These are phyloP conservation scores for Haliaeetus leucogaster DNA, from an alignment of 2,113 vertebrate species.

Conservation along the genomic window DNA sequence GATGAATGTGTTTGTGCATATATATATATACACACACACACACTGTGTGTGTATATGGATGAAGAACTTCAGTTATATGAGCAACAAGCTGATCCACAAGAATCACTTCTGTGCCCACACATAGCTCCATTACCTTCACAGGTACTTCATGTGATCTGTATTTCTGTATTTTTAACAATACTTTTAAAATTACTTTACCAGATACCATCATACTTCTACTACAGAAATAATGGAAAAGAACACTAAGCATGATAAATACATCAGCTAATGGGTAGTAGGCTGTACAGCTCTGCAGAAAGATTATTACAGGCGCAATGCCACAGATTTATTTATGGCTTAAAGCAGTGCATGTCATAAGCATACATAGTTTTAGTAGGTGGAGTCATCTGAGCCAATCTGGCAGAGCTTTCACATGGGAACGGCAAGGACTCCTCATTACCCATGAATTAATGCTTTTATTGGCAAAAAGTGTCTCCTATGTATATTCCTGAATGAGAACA, in stretches of 20 bases:
- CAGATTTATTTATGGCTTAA: conserved; percentile 51
- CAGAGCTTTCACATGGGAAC: conserved; percentile 45
- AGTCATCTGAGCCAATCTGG: conserved; percentile 57
- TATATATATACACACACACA: not conserved
- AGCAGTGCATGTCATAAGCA: conserved; percentile 42
- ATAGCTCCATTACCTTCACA: not conserved
- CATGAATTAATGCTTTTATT: conserved; percentile 56
- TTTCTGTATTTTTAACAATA: conserved; percentile 26
- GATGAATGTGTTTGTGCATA: not conserved
- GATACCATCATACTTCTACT: not conserved
- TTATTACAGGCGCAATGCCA: conserved; percentile 58
- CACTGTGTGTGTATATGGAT: not conserved
- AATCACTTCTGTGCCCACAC: not conserved
- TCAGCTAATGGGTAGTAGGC: conserved; percentile 47
- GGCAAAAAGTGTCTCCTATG: conserved; percentile 38
- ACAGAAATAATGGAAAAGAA: conserved; percentile 47
- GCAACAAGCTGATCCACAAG: not conserved
- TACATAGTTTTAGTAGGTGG: conserved; percentile 55
- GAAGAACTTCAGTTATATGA: not conserved
- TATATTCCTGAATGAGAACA: conserved; percentile 44
- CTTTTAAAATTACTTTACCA: conserved; percentile 28
- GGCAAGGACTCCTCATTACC: conserved; percentile 27
- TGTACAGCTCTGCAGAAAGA: conserved; percentile 17
- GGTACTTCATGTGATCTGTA: not conserved
- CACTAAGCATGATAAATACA: conserved; percentile 47